These are phyloP conservation scores for Harmothoe impar DNA, from an alignment of 2,888 invertebrate species.

Conservation along the genomic window DNA sequence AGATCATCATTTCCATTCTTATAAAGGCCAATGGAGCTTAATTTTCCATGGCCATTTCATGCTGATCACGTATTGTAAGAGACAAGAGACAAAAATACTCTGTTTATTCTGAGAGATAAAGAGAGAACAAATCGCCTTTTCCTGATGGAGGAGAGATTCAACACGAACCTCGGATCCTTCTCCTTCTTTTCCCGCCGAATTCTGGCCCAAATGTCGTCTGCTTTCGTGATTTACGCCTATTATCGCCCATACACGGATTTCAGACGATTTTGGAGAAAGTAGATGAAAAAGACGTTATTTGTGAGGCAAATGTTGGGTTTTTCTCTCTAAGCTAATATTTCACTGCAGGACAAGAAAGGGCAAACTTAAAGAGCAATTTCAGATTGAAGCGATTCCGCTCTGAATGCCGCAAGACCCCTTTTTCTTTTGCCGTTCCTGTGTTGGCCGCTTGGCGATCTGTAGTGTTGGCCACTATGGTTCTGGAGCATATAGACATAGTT, in stretches of 20 bases:
- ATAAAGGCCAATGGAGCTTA: too few relatives aligned
- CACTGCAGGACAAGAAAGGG: not conserved
- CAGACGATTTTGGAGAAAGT: not conserved
- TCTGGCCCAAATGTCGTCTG: not conserved
- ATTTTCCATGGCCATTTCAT: too few relatives aligned
- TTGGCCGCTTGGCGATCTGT: not conserved
- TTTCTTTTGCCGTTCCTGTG: not conserved
- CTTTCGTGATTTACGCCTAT: not conserved
- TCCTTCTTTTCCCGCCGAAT: too few relatives aligned
- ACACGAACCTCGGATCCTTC: too few relatives aligned
- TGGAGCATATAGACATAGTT: too few relatives aligned
- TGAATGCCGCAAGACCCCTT: not conserved
- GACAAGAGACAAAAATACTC: too few relatives aligned
- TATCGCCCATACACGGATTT: not conserved
- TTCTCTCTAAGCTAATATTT: not conserved
- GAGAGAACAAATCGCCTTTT: too few relatives aligned
- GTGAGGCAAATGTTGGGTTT: not conserved
- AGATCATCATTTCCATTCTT: too few relatives aligned
- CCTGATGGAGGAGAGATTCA: too few relatives aligned
- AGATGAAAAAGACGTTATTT: not conserved
- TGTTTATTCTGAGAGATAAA: too few relatives aligned
- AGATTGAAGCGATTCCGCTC: not conserved
- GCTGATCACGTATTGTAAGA: too few relatives aligned
- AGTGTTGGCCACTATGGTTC: not conserved
- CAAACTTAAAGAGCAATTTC: conserved; percentile 9